Percentiles rank a stretch among this genome's conserved stretches.
Conservation (phyloP, 2,888 invertebrate genomes). For the Phaonia tiefii region DNA sequence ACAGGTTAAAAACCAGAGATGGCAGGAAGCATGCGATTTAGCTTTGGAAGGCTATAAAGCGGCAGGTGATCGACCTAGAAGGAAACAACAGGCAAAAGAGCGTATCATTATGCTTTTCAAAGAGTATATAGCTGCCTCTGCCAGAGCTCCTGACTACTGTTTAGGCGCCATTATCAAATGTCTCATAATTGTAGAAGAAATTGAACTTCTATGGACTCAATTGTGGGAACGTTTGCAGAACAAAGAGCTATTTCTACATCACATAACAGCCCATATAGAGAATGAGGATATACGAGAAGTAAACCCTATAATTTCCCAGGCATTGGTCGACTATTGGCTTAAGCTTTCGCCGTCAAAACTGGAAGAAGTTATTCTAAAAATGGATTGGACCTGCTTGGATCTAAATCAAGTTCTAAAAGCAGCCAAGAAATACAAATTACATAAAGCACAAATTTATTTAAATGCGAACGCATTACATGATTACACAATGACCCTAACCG, state of each 20-base stretch:
- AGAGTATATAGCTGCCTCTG: slow-evolving; percentile 80
- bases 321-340: slow-evolving; percentile 86
- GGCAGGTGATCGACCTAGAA: slow-evolving; percentile 78
- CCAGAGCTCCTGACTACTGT: slow-evolving; percentile 79
- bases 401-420: slow-evolving; percentile 85
- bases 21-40: slow-evolving; percentile 83
- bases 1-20: slow-evolving; percentile 81
- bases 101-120: slow-evolving; percentile 80
- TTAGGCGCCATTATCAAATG: slow-evolving; percentile 79
- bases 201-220: slow-evolving; percentile 84
- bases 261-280: slow-evolving; percentile 87
- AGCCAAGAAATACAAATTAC: slow-evolving; percentile 77
- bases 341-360: slow-evolving; percentile 83
- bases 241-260: slow-evolving; percentile 84
- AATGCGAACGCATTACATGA: slow-evolving; percentile 89
- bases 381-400: slow-evolving; percentile 88
- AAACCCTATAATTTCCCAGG: slow-evolving; percentile 87
- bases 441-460: slow-evolving; percentile 83
- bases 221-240: slow-evolving; percentile 83
- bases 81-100: slow-evolving; percentile 80
- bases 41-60: slow-evolving; percentile 81
- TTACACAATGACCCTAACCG: slow-evolving; percentile 87
- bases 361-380: slow-evolving; percentile 86
- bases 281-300: slow-evolving; percentile 84
- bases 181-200: slow-evolving; percentile 78